Base-by-base conservation (phyloP, 2,113 vertebrate genomes). In the Chinchilla lanigera region DNA sequence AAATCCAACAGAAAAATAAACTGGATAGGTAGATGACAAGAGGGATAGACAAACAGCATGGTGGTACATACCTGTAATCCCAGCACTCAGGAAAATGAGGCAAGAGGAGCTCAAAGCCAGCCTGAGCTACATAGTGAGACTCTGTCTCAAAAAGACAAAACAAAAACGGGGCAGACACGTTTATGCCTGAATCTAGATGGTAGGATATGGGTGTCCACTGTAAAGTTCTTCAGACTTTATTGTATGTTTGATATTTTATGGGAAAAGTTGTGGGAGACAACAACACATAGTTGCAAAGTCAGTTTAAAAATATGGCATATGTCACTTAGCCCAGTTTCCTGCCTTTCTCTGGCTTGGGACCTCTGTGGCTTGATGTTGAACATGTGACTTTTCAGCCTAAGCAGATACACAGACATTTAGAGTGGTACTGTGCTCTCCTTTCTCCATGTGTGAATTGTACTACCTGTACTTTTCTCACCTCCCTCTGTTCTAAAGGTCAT, bases 371-470 rank as follows among this genome's bases (percentile, higher is more conserved):
- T 52, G 63, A 4, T 6, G 5, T 73, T 38, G 1, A 0, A n/a
- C 41, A 24, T 67, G 22, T 82, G 41, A 2, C 3, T 44, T 50
- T 73, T 20, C 7, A 44, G 9, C 24, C 7, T 28, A 44, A 67
- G 90, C 47, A 19, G 22, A 4, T 17, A 30, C 14, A 12, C 44
- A 81, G 56, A 24, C 5, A 17, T 13, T 7, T 26, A 24, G 5
- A 3, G 5, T 44, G 19, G 12, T 22, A 1, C 41, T 33, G 0
- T 26, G 7, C 8, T 7, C 5, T 30, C 2, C 0, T 60, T 41
- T 78, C 4, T 22, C 26, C 47, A 50, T 41, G n/a, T 8, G 10
- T 47, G 3, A 47, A 1, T 0, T 6, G 2, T 52, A 2, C 1
- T 2, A 1, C 30, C 14, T 77, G 1, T 50, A 13, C 28, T 19